A percentile compares a stretch with the other conserved stretches of the same genome.
Evolutionary conservation across 2,888 invertebrate genomes (phyloP).

Genomic region (Drosophila siamana): DNA sequence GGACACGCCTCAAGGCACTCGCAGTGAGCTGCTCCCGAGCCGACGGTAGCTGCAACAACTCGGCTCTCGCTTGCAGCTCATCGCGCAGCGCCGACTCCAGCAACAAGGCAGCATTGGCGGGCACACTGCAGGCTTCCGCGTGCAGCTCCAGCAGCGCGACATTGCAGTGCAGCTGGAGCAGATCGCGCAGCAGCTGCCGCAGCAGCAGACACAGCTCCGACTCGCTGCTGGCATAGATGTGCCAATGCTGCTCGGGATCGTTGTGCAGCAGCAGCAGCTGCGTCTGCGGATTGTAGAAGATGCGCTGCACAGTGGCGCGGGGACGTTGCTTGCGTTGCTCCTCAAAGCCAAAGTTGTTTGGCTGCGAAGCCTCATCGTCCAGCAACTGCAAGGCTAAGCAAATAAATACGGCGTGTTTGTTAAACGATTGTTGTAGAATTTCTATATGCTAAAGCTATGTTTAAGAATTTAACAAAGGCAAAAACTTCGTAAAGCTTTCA

Average conservation of each 20-base stretch:
- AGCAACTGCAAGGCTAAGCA: slow-evolving; percentile 24
- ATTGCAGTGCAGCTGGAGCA: slow-evolving; percentile 69
- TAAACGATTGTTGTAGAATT: no score
- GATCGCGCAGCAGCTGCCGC: slow-evolving; percentile 65
- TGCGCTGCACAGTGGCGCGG: slow-evolving; percentile 24
- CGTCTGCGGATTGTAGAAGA: slow-evolving; percentile 70
- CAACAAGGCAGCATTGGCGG: slow-evolving; percentile 35
- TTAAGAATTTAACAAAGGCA: no score
- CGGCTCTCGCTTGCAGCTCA: slow-evolving; percentile 60
- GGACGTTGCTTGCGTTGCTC: neutral
- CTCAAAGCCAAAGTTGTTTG: slow-evolving; percentile 20
- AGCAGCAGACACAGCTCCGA: slow-evolving; percentile 64
- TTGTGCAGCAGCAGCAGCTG: slow-evolving; percentile 63
- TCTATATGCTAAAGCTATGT: no score
- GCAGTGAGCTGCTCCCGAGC: neutral
- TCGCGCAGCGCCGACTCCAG: slow-evolving; percentile 73
- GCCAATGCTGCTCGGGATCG: slow-evolving; percentile 53
- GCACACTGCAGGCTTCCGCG: slow-evolving; percentile 9
- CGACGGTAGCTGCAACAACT: slow-evolving; percentile 18
- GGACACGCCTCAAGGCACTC: slow-evolving; percentile 25
- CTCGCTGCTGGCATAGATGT: slow-evolving; percentile 66
- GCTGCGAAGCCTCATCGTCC: slow-evolving; percentile 23
- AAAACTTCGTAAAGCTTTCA: no score
- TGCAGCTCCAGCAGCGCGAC: slow-evolving; percentile 45
- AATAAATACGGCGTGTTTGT: neutral